These are phyloP conservation scores for Pardalotus punctatus DNA, from an alignment of 2,113 vertebrate genomes.

Conservation along the genomic window DNA sequence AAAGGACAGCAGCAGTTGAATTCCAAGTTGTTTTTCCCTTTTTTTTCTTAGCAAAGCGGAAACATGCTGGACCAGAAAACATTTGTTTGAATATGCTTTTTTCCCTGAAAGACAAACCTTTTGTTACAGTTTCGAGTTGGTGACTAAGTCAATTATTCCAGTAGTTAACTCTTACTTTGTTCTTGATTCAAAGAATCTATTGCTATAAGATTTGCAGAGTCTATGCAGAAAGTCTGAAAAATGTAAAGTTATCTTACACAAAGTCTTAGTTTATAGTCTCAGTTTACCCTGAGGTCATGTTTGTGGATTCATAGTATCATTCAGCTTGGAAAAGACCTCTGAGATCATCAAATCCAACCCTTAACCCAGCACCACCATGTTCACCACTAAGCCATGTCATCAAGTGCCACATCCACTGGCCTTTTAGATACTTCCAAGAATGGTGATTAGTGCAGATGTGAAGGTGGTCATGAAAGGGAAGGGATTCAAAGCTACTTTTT, in stretches of 20 bases:
- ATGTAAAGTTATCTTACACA: not conserved
- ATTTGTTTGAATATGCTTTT: not conserved
- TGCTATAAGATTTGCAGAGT: not conserved
- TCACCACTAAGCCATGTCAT: not conserved
- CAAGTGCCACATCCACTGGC: too few species aligned
- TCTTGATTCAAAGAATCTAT: not conserved
- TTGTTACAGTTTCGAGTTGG: not conserved
- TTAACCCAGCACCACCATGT: not conserved
- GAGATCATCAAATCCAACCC: not conserved
- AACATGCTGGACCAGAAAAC: not conserved
- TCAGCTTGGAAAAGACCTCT: not conserved
- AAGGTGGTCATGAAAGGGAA: not conserved
- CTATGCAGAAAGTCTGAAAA: not conserved
- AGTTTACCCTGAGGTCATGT: not conserved
- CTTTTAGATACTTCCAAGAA: not conserved
- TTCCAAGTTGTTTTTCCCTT: accelerated
- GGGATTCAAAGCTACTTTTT: not conserved
- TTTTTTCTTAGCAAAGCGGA: not conserved
- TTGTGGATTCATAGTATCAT: not conserved
- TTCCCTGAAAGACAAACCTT: not conserved
- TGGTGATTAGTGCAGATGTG: not conserved
- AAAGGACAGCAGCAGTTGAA: not conserved
- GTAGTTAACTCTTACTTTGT: not conserved
- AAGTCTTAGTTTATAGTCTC: not conserved
- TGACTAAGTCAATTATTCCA: not conserved